phyloP scores from a whole-genome alignment of 2,888 invertebrate genomes.

The Caenorhabditis zanzibari region DNA sequence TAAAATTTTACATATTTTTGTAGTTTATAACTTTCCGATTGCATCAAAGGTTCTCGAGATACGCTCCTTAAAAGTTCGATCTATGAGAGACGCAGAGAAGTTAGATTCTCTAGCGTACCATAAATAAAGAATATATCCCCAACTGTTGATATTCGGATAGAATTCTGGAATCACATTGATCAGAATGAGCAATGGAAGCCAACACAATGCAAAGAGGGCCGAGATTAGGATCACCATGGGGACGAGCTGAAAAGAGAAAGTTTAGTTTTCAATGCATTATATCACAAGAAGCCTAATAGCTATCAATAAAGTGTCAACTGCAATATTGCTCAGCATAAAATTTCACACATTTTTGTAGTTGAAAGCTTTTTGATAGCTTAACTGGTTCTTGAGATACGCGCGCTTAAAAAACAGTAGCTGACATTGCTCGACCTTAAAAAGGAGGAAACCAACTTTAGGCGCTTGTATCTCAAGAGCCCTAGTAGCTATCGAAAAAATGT shows the following conservation, averaged over 20 bases:
- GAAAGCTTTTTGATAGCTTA: neutral
- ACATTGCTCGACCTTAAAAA: too few species aligned
- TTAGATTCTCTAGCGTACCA: conserved; percentile 68
- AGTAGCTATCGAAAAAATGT: too few species aligned
- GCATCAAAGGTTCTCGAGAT: neutral
- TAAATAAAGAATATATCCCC: conserved; percentile 81
- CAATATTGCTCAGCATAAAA: too few species aligned
- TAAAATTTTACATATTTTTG: neutral
- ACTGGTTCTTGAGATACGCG: too few species aligned
- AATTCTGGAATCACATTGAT: conserved; percentile 81
- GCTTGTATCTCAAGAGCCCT: too few species aligned
- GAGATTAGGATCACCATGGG: conserved; percentile 83
- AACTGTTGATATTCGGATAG: conserved; percentile 75
- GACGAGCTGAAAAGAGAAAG: conserved; percentile 76
- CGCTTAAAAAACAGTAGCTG: too few species aligned
- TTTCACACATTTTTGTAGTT: too few species aligned
- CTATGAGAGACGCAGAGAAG: too few species aligned
- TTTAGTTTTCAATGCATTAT: neutral
- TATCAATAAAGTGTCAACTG: too few species aligned
- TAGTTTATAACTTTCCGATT: neutral
- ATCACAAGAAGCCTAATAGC: too few species aligned
- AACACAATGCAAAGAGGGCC: conserved; percentile 81
- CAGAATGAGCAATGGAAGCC: conserved; percentile 82
- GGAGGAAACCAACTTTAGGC: too few species aligned
- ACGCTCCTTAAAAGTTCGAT: neutral